phyloP scores from a whole-genome alignment of 1,140 invertebrate genomes.

The Meloidogyne floridensis region DNA sequence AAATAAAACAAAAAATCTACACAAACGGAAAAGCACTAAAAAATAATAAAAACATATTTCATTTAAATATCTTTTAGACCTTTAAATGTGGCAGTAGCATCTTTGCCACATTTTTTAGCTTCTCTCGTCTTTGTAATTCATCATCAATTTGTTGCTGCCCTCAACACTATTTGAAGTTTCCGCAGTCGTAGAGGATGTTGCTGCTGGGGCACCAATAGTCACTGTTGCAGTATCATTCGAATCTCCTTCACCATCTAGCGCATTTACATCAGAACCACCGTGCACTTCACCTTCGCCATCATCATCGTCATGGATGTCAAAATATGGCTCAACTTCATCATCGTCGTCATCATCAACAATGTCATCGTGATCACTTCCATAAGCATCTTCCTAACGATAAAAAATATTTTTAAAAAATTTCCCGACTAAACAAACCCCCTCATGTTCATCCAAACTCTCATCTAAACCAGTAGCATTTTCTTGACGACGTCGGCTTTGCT shows the following conservation, averaged over 20 bases:
- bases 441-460: background rate
- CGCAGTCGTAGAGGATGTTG: background rate
- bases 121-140: background rate
- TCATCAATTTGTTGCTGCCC: background rate
- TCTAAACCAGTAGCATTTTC: background rate
- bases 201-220: background rate
- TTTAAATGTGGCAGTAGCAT: too few species aligned
- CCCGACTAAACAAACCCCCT: background rate
- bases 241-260: conserved; percentile 34
- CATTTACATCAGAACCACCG: conserved; percentile 66
- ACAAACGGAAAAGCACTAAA: too few species aligned
- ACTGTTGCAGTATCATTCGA: conserved; percentile 33
- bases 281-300: conserved; percentile 55
- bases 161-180: conserved; percentile 1
- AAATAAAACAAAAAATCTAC: too few species aligned
- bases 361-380: conserved; percentile 68
- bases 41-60: too few species aligned
- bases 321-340: conserved; percentile 48
- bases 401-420: background rate
- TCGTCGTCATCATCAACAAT: conserved; percentile 42
- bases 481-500: background rate
- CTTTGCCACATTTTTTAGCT: too few species aligned
- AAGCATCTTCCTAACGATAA: conserved; percentile 45
- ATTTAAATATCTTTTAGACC: too few species aligned
- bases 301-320: conserved; percentile 51